Evolutionary conservation across 2,797 vertebrate species (phyloP), one percentile per base, ranked within the genome.

Genomic region (Oryzias dopingdopingensis): DNA sequence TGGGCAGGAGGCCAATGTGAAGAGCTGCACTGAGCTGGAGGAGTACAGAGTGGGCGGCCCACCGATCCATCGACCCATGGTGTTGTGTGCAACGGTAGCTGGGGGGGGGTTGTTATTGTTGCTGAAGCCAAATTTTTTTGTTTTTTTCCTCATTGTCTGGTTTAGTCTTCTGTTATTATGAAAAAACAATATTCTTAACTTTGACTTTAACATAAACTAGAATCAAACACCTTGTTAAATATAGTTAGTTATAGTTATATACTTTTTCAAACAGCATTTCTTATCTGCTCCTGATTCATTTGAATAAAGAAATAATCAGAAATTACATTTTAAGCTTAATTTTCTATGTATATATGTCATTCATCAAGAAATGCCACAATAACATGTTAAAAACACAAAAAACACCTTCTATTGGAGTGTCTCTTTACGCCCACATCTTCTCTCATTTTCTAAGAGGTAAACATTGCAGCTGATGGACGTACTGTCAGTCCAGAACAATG

Each of bases 1-100:
- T 44, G 72, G 89, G 89, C 88, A 67, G 49, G 29, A 47, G 64
- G 85, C 86, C 90, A 89, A 73, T 80, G 79, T 61, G 74, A 87
- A 85, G 82, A 86, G 86, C 81, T 75, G 50, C 65, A 80, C 73
- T 58, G 78, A 77, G 83, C 67, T 69, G 79, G 75, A 67, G 76
- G 80, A 86, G 87, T 58, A 64, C 70, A 66, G 77, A 82, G 86
- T 81, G 78, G 86, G 85, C 72, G 61, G 80, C 70, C 67, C 75
- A 80, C 68, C 76, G 77, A 83, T 85, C 74, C 77, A 90, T 88
- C 85, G 76, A 87, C 81, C 81, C 69, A 56, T 76, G 71, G 68
- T 71, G 76, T 76, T 77, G 79, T 76, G 77, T 82, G 76, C 85
- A 86, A 79, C 76, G 56, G 62, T 60, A 71, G 70, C 71, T 76